Evolutionary conservation across 2,113 vertebrate genomes (phyloP), one percentile per base, ranked within the genome.

Genomic region (Syrmaticus mikado): DNA sequence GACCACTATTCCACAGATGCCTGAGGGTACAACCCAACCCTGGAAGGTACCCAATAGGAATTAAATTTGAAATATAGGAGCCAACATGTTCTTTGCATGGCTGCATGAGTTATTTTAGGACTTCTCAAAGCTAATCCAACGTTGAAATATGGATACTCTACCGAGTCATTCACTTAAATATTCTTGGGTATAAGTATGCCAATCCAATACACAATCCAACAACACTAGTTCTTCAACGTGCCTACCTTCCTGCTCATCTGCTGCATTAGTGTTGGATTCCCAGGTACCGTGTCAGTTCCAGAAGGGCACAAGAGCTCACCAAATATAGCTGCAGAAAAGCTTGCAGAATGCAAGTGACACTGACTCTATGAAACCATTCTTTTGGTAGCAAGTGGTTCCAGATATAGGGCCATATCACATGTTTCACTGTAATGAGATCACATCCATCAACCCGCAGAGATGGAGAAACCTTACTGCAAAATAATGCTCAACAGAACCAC

Each of bases 1-100:
- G 94, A 92, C 94, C 89, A 93, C 82, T 96, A 93, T 93, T 94
- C 85, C 93, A 91, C 50, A 85, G 71, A 96, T 97, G 85, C 94
- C 82, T 90, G 52, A 97, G 79, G 55, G 67, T 89, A 93, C 89
- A 96, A 77, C 72, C 75, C 68, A 91, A 83, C 11, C n/a, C 72
- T 96, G 95, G 94, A 91, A 94, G 48, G 52, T 75, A 87, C 85
- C 93, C 91, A 96, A 6, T 7, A 87, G 85, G 91, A 96, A 85
- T 94, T 91, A 82, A 55, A 89, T 92, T 81, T 94, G 72, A 92
- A 94, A 92, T 46, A 85, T 2, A 0, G 60, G 82, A 93, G 89
- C 75, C 95, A 95, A 81, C 82, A 77, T 71, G 76, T 46, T 91
- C 87, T 85, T 85, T 71, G 79, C 94, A 80, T 65, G 91, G 91